Evolutionary conservation across 2,888 invertebrate genomes (phyloP), one percentile per base, ranked within the genome.

Genomic region (Pristionchus exspectatus): DNA sequence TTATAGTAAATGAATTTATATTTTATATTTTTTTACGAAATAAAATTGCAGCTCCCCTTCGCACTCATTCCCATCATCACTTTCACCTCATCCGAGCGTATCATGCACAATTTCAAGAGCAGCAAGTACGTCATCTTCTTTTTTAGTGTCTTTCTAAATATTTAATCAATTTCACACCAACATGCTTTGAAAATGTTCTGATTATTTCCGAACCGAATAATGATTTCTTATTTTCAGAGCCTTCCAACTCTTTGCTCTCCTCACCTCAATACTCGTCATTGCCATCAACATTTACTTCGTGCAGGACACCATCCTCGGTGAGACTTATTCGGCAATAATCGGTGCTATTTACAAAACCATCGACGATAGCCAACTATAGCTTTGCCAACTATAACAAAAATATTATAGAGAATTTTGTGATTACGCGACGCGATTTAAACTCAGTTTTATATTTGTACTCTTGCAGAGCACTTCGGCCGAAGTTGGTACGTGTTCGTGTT

Each of bases 81-180:
- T 0, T 97, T 98, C 95, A 97, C 98, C 0, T 97, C 97, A 90
- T 97, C 97, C 92, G 95, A 95, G 5, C 96, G 96, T 83, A 97
- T 98, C 83, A 98, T 98, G 98, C 97, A 97, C 63, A 97, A 97
- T 93, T 98, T 98, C 95, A 96, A 96, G 59, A 97, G 97, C 95
- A 97, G 97, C 96, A 93, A 96, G 97, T 97, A 84, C 87, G 88
- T 81, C 66, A 1, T 24, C 16, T n/a, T 5, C 16, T 56, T 59
- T 38, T 44, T 44, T 24, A 33, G 2, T 59, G 24, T 50, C 21
- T 24, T 33, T 89, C 21, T 44, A 59, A 54, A 27, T 18, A 50
- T 59, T 21, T 14, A 33, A n/a, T n/a, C 24, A 69, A 54, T 27
- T 77, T 38, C 74, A 27, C n/a, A n/a, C n/a, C n/a, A n/a, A n/a